These are phyloP conservation scores for Zapus hudsonius DNA, from an alignment of 2,113 vertebrate genomes.

Conservation along the genomic window DNA sequence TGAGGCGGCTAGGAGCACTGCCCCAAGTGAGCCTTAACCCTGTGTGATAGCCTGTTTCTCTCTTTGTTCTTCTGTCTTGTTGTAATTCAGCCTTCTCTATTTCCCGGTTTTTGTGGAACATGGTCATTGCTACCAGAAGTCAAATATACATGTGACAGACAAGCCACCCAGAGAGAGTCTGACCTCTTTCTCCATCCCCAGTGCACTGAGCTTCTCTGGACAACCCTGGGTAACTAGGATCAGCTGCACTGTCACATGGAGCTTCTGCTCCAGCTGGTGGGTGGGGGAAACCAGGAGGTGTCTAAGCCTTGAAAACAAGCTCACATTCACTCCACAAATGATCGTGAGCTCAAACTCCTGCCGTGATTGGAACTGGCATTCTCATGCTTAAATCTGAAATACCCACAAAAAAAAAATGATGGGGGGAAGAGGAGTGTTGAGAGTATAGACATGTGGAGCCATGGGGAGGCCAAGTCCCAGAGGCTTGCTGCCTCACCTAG, in stretches of 20 bases:
- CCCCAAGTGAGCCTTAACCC: no score
- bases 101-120: neutral
- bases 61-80: neutral
- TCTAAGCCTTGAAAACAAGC: neutral
- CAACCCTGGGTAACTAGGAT: neutral
- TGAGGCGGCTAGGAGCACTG: neutral
- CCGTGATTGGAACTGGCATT: neutral
- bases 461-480: neutral
- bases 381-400: neutral
- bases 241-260: neutral
- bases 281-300: neutral
- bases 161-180: neutral
- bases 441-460: neutral
- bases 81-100: neutral
- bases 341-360: neutral
- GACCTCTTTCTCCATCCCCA: neutral
- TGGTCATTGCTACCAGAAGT: neutral
- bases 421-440: neutral
- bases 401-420: neutral
- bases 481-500: neutral
- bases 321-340: neutral
- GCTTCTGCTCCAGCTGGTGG: neutral
- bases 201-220: neutral
- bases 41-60: neutral
- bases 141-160: neutral